Percentiles rank a stretch among this genome's conserved stretches.
phyloP scores from a whole-genome alignment of 2,888 invertebrate species.

The Phortica magna region DNA sequence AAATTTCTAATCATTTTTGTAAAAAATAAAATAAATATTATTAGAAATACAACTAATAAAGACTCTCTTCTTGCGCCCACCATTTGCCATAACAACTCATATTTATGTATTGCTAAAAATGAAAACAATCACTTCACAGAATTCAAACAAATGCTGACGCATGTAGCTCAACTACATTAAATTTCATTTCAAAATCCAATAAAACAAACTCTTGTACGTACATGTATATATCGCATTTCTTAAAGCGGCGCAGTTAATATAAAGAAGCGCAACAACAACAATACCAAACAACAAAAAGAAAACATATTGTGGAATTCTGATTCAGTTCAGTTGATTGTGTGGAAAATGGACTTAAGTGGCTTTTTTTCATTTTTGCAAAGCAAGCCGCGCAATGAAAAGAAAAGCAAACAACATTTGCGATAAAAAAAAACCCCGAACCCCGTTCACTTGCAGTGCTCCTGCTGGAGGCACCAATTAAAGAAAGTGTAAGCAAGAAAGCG shows the following conservation, averaged over 20 bases:
- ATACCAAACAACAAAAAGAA: background rate
- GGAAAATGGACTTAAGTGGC: conserved; percentile 28
- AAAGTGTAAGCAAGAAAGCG: background rate
- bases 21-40: background rate
- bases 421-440: background rate
- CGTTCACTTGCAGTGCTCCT: background rate
- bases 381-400: background rate
- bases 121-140: background rate
- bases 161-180: background rate
- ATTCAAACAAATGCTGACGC: conserved; percentile 22
- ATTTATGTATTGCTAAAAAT: background rate
- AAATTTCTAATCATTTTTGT: background rate
- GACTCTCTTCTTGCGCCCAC: too few relatives aligned
- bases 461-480: background rate
- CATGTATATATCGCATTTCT: background rate
- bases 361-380: conserved; percentile 22
- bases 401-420: background rate
- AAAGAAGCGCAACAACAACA: background rate
- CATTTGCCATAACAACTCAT: background rate
- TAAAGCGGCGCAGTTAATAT: background rate
- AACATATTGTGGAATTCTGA: background rate
- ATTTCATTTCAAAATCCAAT: conserved; percentile 18
- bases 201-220: conserved; percentile 17
- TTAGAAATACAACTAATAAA: too few relatives aligned
- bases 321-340: conserved; percentile 18